Evolutionary conservation across 2,113 vertebrate genomes (phyloP), one percentile per base, ranked within the genome.

Genomic region (Casuarius casuarius): DNA sequence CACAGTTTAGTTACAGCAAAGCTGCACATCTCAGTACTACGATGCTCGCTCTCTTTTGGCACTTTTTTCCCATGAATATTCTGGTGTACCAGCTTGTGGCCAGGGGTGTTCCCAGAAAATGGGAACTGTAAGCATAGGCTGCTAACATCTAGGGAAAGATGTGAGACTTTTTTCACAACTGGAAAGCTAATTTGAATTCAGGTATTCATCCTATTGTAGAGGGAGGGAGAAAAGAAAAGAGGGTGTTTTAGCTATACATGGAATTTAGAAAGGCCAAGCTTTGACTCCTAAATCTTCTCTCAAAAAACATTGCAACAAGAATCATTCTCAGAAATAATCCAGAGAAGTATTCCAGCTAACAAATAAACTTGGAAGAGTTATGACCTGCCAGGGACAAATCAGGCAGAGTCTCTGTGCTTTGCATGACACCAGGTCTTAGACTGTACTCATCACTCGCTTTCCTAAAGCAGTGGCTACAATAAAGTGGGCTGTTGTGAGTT

Each of bases 11-110:
- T 73, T 65, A 42, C 5, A 80, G 23, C 15, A 58, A 23, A 65
- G 7, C 29, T 82, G 26, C 26, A 73, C 7, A 12, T 7, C 29
- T 72, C 48, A 0, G 0, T 3, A 35, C 14, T 70, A 62, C 0
- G 0, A 3, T 52, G 8, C 8, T 84, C 12, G 3, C 15, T 88
- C 7, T 86, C 56, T 22, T 67, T n/a, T 33, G 25, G 15, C 58
- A 5, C 6, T 79, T 87, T 65, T 56, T 19, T 87, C 5, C 44
- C 13, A 8, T 29, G 9, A 82, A 51, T 0, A 1, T 61, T 75
- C 67, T 26, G 25, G 48, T 40, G n/a, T 29, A 19, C 76, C 38
- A 46, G 31, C 23, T 67, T 42, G 33, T 26, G 22, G 40, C 48
- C 44, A 79, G 6, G 8, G 5, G 1, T 85, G 15, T n/a, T 89